Base-by-base conservation (phyloP, 2,113 vertebrate species). In the Pelecanus crispus region DNA sequence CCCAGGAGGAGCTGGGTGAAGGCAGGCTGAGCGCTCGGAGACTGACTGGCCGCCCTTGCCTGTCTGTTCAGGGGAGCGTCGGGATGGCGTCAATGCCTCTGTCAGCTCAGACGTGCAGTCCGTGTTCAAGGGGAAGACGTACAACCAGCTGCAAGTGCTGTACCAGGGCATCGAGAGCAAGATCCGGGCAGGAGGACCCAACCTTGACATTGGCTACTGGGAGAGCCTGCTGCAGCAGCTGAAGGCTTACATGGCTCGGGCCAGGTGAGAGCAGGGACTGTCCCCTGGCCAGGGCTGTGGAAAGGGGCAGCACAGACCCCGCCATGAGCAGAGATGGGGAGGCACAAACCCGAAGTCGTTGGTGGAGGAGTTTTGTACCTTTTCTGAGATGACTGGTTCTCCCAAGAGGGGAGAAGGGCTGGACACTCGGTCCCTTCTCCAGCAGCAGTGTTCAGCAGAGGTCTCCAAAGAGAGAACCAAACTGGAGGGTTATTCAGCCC, bases 171-270 rank as follows among this genome's bases (percentile, higher is more conserved):
- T 99, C 0, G 99, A 99, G 98, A 96, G 97, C 72, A 99, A 99
- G 98, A 99, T 99, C 91, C 98, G 97, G 1, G 98, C 98, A 0
- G 99, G 99, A 6, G 99, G 99, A 38, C 99, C 99, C 95, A 99
- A 99, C 92, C 98, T 99, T 9, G 99, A 99, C 91, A 99, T 99
- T 4, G 99, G 99, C 11, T 99, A 99, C 98, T 99, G 99, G 99
- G 99, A 99, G 97, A 99, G 99, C 91, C 97, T 99, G 34, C 97
- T 99, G 92, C 99, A 99, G 97, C 99, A 99, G 96, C 98, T 99
- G 55, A 98, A 99, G 3, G 99, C 99, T 14, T 99, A 99, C 94
- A 99, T 99, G 99, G 99, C 99, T 31, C 98, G 99, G 53, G 99
- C 99, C 59, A 98, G 99, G 99, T 99, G 94, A 62, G 97, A 88